phyloP scores from a whole-genome alignment of 1,140 invertebrate species.

The Eumaeus atala region DNA sequence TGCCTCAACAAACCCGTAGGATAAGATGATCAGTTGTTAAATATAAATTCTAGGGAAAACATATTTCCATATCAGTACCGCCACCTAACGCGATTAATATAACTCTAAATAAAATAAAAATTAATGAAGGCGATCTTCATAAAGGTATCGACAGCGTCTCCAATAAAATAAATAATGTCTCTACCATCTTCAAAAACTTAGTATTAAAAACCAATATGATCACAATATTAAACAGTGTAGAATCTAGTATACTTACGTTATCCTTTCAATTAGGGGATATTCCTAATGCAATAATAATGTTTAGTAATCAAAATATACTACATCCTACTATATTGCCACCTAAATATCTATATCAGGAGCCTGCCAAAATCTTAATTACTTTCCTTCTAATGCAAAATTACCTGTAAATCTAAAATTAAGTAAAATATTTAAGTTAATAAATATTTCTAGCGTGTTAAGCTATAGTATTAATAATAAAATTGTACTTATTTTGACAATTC shows the following conservation, averaged over 20 bases:
- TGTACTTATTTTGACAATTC: conserved; percentile 27
- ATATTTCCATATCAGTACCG: too few species aligned
- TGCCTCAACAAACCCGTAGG: too few species aligned
- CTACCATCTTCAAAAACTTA: conserved; percentile 11
- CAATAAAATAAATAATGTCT: conserved; percentile 18
- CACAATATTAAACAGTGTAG: conserved; percentile 17
- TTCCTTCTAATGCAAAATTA: conserved; percentile 20
- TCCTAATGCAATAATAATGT: conserved; percentile 18
- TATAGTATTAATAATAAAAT: conserved; percentile 13
- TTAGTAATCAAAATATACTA: conserved; percentile 19
- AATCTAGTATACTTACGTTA: conserved; percentile 21
- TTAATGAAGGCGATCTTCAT: conserved; percentile 21
- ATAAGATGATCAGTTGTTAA: too few species aligned
- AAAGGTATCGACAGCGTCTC: conserved; percentile 17
- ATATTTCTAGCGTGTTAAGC: conserved; percentile 1
- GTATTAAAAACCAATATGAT: conserved; percentile 14
- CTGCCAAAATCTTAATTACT: conserved; percentile 19
- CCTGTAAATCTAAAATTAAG: conserved; percentile 23
- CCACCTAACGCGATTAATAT: too few species aligned
- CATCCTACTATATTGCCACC: conserved; percentile 24
- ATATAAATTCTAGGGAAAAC: too few species aligned
- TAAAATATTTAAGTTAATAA: conserved; percentile 3
- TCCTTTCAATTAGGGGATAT: conserved; percentile 29
- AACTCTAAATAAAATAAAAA: conserved; percentile 21
- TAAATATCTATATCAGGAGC: conserved; percentile 18